Evolutionary conservation across 2,888 invertebrate species (phyloP).

Genomic region (Chalcosyrphus nemorum): DNA sequence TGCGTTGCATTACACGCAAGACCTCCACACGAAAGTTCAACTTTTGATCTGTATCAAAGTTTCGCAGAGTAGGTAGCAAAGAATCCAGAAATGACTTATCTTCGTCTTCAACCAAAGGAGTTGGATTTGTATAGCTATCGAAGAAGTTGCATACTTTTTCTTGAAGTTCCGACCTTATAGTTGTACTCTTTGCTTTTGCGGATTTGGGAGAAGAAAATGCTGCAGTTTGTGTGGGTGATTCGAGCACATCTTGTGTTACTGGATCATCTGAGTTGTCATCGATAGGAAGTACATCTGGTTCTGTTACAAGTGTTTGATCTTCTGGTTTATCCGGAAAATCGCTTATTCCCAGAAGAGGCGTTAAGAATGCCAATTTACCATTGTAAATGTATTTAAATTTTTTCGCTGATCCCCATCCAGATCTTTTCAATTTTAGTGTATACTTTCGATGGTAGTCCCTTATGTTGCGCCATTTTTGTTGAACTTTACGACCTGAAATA

Average conservation of each 20-base stretch:
- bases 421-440: not conserved
- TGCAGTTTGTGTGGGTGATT: not conserved
- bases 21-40: not conserved
- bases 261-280: not conserved
- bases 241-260: not conserved
- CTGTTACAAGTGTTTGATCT: not conserved
- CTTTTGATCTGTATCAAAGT: not conserved
- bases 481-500: not conserved
- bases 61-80: not conserved
- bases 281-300: not conserved
- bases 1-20: not conserved
- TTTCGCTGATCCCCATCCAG: not conserved
- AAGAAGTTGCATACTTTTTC: not conserved
- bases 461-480: not conserved
- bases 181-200: not conserved
- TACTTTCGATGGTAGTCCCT: not conserved
- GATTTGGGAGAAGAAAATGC: not conserved
- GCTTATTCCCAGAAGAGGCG: not conserved
- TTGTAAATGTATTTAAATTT: not conserved
- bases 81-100: not conserved
- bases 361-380: not conserved
- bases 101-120: not conserved
- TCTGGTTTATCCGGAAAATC: not conserved
- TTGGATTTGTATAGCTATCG: not conserved
- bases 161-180: not conserved